phyloP scores from a whole-genome alignment of 2,797 vertebrate genomes.

The Threskiornis aethiopicus region DNA sequence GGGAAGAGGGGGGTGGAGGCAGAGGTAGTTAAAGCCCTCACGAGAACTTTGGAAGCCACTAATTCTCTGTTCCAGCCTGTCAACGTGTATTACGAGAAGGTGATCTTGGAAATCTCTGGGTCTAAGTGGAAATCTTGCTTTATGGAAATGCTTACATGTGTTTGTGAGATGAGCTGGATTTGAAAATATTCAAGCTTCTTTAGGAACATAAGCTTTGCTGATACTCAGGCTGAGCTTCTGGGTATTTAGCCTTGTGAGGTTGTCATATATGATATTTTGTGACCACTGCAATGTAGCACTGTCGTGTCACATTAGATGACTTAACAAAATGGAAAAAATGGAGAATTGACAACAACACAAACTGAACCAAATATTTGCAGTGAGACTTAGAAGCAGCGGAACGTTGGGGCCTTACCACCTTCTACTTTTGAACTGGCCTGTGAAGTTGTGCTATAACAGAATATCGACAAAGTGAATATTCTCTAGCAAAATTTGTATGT shows the following conservation, averaged over 20 bases:
- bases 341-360: slow-evolving; percentile 37
- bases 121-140: slow-evolving; percentile 57
- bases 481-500: neutral
- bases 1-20: neutral
- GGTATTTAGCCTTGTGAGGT: slow-evolving; percentile 61
- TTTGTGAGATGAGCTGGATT: slow-evolving; percentile 77
- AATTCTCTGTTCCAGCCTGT: slow-evolving; percentile 29
- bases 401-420: neutral
- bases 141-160: slow-evolving; percentile 69
- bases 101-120: slow-evolving; percentile 59
- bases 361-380: slow-evolving; percentile 16
- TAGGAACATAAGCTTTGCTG: slow-evolving; percentile 72
- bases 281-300: slow-evolving; percentile 39
- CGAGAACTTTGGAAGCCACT: slow-evolving; percentile 9
- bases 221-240: slow-evolving; percentile 61
- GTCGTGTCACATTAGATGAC: slow-evolving; percentile 40
- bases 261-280: slow-evolving; percentile 55
- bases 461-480: neutral
- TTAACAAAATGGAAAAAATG: slow-evolving; percentile 19
- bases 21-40: neutral
- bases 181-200: slow-evolving; percentile 71
- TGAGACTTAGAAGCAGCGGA: neutral
- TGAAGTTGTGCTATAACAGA: neutral
- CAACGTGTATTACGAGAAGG: slow-evolving; percentile 39
- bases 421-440: neutral